Conservation (phyloP, 2,888 invertebrate genomes). For the Meiosimyza platycephala region DNA sequence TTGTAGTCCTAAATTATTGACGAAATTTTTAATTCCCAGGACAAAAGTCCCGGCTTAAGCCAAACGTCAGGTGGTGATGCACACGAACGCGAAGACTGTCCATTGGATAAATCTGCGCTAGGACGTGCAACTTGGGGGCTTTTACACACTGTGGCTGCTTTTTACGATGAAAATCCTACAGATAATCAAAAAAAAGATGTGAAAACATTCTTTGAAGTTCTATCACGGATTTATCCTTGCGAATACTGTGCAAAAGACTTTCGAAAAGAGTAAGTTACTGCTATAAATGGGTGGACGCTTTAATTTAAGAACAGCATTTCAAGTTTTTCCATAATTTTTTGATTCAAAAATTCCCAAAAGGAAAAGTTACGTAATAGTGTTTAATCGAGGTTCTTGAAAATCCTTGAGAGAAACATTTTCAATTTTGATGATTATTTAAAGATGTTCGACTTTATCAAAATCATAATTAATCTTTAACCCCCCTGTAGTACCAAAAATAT, state of each 20-base stretch:
- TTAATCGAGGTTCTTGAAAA: no score
- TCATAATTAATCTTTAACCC: no score
- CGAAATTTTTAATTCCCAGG: conserved; percentile 41
- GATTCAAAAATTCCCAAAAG: no score
- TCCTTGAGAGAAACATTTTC: no score
- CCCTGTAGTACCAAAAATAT: no score
- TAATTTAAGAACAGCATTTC: no score
- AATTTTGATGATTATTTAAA: no score
- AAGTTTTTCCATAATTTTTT: no score
- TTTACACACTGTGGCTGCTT: conserved; percentile 95
- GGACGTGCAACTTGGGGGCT: conserved; percentile 91
- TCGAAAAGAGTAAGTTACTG: conserved; percentile 78
- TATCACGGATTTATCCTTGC: conserved; percentile 94
- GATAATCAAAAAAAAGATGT: conserved; percentile 79
- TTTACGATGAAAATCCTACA: conserved; percentile 88
- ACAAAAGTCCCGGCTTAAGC: conserved; percentile 45
- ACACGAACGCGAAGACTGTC: conserved; percentile 72
- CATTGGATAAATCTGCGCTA: conserved; percentile 80
- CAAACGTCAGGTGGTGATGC: conserved; percentile 1
- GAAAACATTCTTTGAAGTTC: conserved; percentile 81
- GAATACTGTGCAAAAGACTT: conserved; percentile 90
- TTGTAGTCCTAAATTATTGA: not conserved
- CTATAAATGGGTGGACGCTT: no score
- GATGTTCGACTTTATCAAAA: no score
- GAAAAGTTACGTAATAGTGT: no score